Base-by-base conservation (phyloP, 2,113 vertebrate species). In the Hiodon tergisus region DNA sequence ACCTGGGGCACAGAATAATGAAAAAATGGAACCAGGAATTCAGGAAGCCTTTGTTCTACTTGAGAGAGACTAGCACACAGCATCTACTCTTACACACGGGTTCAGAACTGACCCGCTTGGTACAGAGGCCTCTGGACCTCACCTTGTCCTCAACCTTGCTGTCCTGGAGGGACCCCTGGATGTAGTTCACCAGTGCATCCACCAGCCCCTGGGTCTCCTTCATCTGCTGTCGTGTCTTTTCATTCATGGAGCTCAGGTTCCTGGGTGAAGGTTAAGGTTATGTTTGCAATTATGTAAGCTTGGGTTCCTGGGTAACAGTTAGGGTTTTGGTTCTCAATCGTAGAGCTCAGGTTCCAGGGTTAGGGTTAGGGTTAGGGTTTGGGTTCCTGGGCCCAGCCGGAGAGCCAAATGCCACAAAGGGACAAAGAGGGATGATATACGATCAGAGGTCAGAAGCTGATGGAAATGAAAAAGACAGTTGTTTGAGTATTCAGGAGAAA, bases 191-290 rank as follows among this genome's bases (percentile, higher is more conserved):
- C 85, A 99, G 88, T 52, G 95, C 92, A 31, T 98, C 96, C 82
- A 99, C 91, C 77, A 99, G 90, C 57, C 95, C 93, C 0, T 88
- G 87, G 77, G 89, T 94, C n/a, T 95, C 93, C 0, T 96, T 93
- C 96, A 99, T 98, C 88, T 91, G 94, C 88, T 95, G 93, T 47
- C 96, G 93, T 0, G 94, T 97, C 79, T 93, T 93, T 83, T 95
- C 93, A 74, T 93, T 98, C 76, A 95, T 92, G 0, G 97, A 99
- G 85, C 97, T 99, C 88, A 99, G 83, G 74, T 98, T 98, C 81
- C 97, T 98, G 83, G 50, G 9, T 0, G 68, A 52, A n/a, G 9
- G 51, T 52, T 52, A 17, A 48, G 54, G 16, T 4, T 53, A 17
- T 2, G 59, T 5, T 13, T 61, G n/a, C 59, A 61, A 14, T 14